A percentile compares a stretch with the other conserved stretches of the same genome.
phyloP scores from a whole-genome alignment of 2,888 invertebrate species.

The Iselma pallidipennis region DNA sequence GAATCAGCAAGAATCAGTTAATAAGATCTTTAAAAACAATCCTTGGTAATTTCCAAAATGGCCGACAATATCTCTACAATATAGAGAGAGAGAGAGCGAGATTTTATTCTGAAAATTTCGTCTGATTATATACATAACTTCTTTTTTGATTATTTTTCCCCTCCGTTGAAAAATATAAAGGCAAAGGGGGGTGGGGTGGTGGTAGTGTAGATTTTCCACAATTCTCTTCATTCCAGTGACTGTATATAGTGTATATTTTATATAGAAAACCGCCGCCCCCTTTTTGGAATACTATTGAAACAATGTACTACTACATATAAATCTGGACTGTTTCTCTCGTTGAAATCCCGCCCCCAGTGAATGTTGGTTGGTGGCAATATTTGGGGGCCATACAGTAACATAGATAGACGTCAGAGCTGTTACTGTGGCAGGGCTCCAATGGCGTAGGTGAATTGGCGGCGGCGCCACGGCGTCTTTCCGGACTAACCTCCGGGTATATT shows the following conservation, averaged over 20 bases:
- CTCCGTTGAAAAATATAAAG: background rate
- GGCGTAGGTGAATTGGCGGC: conserved; percentile 57
- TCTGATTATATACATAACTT: background rate
- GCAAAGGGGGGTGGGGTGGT: too few relatives aligned
- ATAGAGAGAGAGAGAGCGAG: background rate
- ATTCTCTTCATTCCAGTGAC: background rate
- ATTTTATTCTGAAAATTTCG: background rate
- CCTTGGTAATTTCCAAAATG: conserved; percentile 55
- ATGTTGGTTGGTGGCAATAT: conserved; percentile 26
- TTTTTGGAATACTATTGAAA: conserved; percentile 49
- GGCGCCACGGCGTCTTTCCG: conserved; percentile 60
- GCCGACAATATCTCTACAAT: conserved; percentile 47
- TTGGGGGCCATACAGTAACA: conserved; percentile 46
- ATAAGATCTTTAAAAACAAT: conserved; percentile 56
- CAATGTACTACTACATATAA: conserved; percentile 42
- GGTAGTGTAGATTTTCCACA: background rate
- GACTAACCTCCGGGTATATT: conserved; percentile 39
- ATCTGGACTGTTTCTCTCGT: background rate
- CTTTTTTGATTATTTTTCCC: background rate
- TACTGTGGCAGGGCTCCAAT: conserved; percentile 58
- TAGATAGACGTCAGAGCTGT: conserved; percentile 41
- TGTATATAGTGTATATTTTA: background rate
- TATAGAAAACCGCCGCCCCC: conserved; percentile 34
- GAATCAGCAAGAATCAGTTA: conserved; percentile 51
- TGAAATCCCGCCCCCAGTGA: conserved; percentile 30